Conservation (phyloP, 1,140 invertebrate genomes). For the Macrosteles quadrilineatus region DNA sequence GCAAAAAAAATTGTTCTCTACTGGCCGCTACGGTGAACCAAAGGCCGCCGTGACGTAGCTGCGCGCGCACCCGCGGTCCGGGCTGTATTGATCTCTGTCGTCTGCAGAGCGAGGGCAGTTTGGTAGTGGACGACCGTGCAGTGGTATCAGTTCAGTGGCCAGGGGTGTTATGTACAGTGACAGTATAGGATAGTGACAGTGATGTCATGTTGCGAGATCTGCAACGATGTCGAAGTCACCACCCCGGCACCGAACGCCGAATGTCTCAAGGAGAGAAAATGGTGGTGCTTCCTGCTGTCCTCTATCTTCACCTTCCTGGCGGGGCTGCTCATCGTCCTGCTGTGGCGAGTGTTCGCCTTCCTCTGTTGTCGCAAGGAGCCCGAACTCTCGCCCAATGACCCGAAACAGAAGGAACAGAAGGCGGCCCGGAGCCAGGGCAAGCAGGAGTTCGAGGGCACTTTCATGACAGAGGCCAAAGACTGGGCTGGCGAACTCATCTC, state of each 20-base stretch:
- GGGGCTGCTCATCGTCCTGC: constrained; percentile 83
- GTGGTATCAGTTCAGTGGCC: too few species aligned
- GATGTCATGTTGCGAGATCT: constrained; percentile 36
- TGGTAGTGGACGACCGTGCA: too few species aligned
- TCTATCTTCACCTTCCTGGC: constrained; percentile 95
- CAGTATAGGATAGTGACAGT: background rate
- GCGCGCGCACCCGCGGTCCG: too few species aligned
- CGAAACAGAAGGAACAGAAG: constrained; percentile 88
- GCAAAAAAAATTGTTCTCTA: too few species aligned
- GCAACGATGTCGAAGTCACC: constrained; percentile 7
- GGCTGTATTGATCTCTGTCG: too few species aligned
- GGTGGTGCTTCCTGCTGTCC: constrained; percentile 95
- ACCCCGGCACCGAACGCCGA: constrained; percentile 59
- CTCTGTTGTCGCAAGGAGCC: constrained; percentile 90
- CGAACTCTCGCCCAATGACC: constrained; percentile 80
- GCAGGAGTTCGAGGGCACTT: constrained; percentile 90
- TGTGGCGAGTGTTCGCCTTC: constrained; percentile 89
- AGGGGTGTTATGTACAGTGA: too few species aligned
- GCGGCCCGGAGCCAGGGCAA: constrained; percentile 80
- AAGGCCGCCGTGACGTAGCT: too few species aligned
- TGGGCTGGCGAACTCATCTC: constrained; percentile 99
- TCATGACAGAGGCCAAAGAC: constrained; percentile 99
- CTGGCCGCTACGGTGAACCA: too few species aligned
- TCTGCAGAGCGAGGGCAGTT: too few species aligned
- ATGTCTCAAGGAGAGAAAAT: constrained; percentile 86